A percentile compares a stretch with the other conserved stretches of the same genome.
Conservation (phyloP, 2,888 invertebrate genomes). For the Tupiocoris notatus region DNA sequence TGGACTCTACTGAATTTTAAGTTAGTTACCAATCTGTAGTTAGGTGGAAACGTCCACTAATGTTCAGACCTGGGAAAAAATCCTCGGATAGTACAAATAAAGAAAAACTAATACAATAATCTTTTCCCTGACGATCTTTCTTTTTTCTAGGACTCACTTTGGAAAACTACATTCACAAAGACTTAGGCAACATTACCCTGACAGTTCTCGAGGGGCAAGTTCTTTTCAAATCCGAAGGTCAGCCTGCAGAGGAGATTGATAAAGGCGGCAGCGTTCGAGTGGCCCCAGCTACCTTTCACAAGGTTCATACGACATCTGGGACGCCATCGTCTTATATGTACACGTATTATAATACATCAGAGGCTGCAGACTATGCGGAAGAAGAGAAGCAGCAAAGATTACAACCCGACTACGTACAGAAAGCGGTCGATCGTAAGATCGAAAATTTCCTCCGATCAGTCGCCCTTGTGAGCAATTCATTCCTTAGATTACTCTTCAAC, state of each 20-base stretch:
- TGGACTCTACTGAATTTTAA: too few species aligned
- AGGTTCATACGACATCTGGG: conserved; percentile 65
- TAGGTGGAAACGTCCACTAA: too few species aligned
- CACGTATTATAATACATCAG: conserved; percentile 58
- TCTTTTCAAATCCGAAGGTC: conserved; percentile 56
- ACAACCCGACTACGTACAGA: conserved; percentile 1
- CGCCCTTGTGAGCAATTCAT: conserved; percentile 44
- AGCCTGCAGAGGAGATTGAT: conserved; percentile 50
- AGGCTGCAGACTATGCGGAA: background rate
- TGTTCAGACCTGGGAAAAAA: too few species aligned
- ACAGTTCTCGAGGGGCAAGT: conserved; percentile 74
- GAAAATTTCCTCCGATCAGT: conserved; percentile 40
- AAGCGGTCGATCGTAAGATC: conserved; percentile 17
- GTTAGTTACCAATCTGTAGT: too few species aligned
- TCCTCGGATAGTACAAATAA: too few species aligned
- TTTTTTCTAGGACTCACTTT: conserved; percentile 63
- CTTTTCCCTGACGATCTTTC: too few species aligned
- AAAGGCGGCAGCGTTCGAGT: conserved; percentile 56
- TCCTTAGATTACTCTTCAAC: conserved; percentile 46
- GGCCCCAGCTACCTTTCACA: conserved; percentile 64
- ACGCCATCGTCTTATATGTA: conserved; percentile 76
- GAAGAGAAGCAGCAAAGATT: background rate
- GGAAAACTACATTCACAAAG: conserved; percentile 73
- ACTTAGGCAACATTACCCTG: conserved; percentile 71
- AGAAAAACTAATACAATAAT: too few species aligned